Conservation (phyloP, 2,888 invertebrate genomes). For the Cryptophagus acutangulus region DNA sequence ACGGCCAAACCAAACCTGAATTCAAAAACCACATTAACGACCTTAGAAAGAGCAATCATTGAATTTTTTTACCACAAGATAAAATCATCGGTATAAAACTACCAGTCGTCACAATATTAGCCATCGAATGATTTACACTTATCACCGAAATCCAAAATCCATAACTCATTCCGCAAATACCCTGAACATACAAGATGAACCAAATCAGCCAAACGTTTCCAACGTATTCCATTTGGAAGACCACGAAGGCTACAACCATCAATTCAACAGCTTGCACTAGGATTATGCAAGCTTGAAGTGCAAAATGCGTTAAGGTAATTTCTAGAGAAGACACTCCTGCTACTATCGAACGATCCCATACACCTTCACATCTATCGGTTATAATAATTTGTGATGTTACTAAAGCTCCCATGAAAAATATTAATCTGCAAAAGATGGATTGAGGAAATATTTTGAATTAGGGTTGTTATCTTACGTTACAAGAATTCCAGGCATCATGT, state of each 20-base stretch:
- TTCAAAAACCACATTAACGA: too few relatives aligned
- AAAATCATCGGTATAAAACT: constrained; percentile 87
- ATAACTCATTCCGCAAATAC: constrained; percentile 80
- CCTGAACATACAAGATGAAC: constrained; percentile 64
- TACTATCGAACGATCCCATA: constrained; percentile 81
- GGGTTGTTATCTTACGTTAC: constrained; percentile 68
- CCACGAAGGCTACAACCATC: constrained; percentile 57
- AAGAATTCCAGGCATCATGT: constrained; percentile 80
- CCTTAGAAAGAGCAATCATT: neutral
- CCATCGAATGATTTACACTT: constrained; percentile 71
- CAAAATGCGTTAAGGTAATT: constrained; percentile 75
- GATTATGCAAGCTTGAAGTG: constrained; percentile 70
- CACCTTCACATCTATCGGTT: constrained; percentile 73
- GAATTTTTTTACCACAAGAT: constrained; percentile 66
- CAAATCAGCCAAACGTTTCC: constrained; percentile 61
- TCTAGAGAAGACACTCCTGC: constrained; percentile 78
- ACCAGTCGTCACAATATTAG: constrained; percentile 81
- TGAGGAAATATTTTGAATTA: neutral
- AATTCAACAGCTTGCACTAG: constrained; percentile 61
- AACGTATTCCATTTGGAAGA: constrained; percentile 57
- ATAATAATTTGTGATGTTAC: constrained; percentile 80
- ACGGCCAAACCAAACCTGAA: constrained; percentile 64
- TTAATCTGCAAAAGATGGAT: constrained; percentile 54
- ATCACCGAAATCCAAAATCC: constrained; percentile 80
- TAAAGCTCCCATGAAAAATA: constrained; percentile 80